These are phyloP conservation scores for Porphyrio hochstetteri DNA, from an alignment of 2,113 vertebrate species.

Conservation along the genomic window DNA sequence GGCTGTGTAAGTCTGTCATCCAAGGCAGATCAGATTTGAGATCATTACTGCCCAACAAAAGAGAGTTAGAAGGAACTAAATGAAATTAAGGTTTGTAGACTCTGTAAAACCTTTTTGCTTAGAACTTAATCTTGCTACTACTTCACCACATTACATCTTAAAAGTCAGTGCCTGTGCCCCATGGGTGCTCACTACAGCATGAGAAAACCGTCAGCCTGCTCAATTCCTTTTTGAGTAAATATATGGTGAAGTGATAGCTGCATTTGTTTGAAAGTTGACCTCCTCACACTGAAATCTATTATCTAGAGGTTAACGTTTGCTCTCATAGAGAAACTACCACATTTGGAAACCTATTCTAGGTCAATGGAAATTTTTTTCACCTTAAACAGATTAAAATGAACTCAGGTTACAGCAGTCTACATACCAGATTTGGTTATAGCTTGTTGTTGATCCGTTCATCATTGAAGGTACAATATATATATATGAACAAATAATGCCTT, in stretches of 20 bases:
- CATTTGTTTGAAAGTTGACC: not conserved
- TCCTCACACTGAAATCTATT: not conserved
- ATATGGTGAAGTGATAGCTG: not conserved
- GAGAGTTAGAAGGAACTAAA: not conserved
- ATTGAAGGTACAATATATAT: not conserved
- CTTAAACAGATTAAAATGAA: not conserved
- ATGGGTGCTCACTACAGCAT: fast-evolving
- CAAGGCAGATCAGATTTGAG: not conserved
- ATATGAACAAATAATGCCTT: not conserved
- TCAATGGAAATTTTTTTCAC: not conserved
- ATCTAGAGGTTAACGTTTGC: not conserved
- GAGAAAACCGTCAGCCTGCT: not conserved
- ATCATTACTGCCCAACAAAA: not conserved
- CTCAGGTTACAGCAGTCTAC: not conserved
- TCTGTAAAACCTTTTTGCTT: not conserved
- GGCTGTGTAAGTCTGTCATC: not conserved
- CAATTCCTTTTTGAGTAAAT: not conserved
- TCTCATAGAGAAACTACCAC: not conserved
- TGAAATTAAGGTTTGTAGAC: not conserved
- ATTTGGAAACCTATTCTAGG: not conserved
- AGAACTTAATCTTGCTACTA: not conserved
- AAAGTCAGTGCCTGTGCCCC: not conserved
- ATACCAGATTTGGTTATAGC: not conserved
- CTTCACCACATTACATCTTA: not conserved
- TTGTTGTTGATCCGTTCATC: not conserved